phyloP scores from a whole-genome alignment of 2,888 invertebrate genomes.

The Plebejus melissa region DNA sequence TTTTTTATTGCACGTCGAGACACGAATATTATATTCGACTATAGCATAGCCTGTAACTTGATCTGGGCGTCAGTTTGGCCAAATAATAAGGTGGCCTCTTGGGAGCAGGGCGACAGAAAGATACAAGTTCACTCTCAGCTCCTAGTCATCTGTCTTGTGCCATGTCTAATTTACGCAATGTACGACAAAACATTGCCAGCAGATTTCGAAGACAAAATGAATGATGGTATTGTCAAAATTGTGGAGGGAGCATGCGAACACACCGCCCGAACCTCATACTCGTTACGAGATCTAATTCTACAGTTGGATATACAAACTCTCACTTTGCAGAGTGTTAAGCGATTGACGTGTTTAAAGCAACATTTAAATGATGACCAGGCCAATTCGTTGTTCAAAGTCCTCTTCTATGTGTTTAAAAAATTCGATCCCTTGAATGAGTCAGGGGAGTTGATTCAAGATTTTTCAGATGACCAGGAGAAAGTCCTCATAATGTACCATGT shows the following conservation, averaged over 20 bases:
- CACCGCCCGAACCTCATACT: slow-evolving; percentile 80
- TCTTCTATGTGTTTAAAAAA: slow-evolving; percentile 81
- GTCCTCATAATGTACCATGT: slow-evolving; percentile 80
- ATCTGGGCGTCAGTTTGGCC: slow-evolving; percentile 53
- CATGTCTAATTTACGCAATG: slow-evolving; percentile 70
- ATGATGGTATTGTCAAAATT: slow-evolving; percentile 80
- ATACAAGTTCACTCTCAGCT: slow-evolving; percentile 79
- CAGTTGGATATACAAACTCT: slow-evolving; percentile 64
- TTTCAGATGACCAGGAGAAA: slow-evolving; percentile 54
- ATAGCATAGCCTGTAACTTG: slow-evolving; percentile 54
- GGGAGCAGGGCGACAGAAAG: slow-evolving; percentile 44
- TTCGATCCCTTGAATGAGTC: slow-evolving; percentile 57
- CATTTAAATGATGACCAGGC: slow-evolving; percentile 80
- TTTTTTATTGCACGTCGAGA: slow-evolving; percentile 51
- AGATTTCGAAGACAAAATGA: slow-evolving; percentile 71
- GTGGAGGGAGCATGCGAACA: slow-evolving; percentile 81
- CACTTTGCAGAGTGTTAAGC: slow-evolving; percentile 76
- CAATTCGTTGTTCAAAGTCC: slow-evolving; percentile 80
- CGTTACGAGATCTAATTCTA: slow-evolving; percentile 75
- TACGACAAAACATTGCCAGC: slow-evolving; percentile 39
- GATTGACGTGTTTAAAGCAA: slow-evolving; percentile 77
- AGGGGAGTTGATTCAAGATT: slow-evolving; percentile 45
- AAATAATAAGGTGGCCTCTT: slow-evolving; percentile 44
- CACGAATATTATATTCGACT: slow-evolving; percentile 53
- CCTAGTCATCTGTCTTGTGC: slow-evolving; percentile 81